Evolutionary conservation across 2,797 vertebrate genomes (phyloP), one percentile per base, ranked within the genome.

Genomic region (Phylloscopus collybita): DNA sequence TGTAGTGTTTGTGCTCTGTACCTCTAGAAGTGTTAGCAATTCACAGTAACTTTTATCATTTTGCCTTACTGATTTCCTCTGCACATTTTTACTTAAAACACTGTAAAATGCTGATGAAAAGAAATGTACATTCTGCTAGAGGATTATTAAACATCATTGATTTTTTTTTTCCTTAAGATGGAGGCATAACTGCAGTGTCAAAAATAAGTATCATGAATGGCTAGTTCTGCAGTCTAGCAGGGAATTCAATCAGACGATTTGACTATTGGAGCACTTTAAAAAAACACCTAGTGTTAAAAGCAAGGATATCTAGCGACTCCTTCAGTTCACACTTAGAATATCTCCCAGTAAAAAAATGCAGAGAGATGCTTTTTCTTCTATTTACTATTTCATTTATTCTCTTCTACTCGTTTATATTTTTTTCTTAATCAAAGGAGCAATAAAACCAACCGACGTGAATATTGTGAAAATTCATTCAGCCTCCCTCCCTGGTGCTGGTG

Each of bases 241-340:
- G 88, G 95, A 97, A 97, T 97, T 98, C 97, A 96, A 85, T 98
- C 97, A 97, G 97, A 97, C 40, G 90, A 92, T 97, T 93, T 96
- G 88, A 97, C 97, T 97, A 93, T 69, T 90, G 94, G 96, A 98
- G 92, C 95, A 95, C 97, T 97, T 95, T 94, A 74, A 95, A 96
- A 96, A 92, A 97, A 88, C 56, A 96, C 90, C 96, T 94, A 95
- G 90, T 90, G 93, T 84, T 97, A 95, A 97, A 98, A 97, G 72
- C 92, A 98, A 98, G 97, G 98, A 95, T 97, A 98, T 98, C 97
- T 98, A 98, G 98, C 98, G 98, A 98, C 98, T 98, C 98, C 98
- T 98, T 98, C 98, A 98, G 98, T 97, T 97, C 97, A 86, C 66
- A 89, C 91, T 95, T 92, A 96, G 96, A 97, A 98, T 96, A 92